Conservation (phyloP, 2,888 invertebrate species). For the Chrysodeixis includens region DNA sequence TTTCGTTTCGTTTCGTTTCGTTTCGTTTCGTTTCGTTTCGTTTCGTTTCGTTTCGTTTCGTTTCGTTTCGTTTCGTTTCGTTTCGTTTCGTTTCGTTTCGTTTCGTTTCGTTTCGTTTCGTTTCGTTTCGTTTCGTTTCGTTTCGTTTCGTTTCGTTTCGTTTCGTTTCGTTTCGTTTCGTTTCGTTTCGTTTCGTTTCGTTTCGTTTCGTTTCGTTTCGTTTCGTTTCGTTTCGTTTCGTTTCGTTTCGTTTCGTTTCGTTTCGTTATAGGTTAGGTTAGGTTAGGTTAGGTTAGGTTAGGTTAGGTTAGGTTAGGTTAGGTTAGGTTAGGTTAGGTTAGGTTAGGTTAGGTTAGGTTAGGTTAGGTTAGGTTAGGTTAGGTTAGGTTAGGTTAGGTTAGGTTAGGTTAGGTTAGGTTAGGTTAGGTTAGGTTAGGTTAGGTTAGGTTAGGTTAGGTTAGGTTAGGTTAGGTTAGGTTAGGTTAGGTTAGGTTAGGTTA, state of each 20-base stretch:
- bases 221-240: background rate
- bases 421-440: slow-evolving; percentile 8
- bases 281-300: background rate
- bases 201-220: background rate
- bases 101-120: no score
- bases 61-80: no score
- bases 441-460: background rate
- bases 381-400: slow-evolving; percentile 5
- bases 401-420: slow-evolving; percentile 7
- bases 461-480: slow-evolving; percentile 4
- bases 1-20: no score
- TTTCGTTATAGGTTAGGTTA: no score
- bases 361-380: slow-evolving; percentile 5
- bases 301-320: background rate
- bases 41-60: no score
- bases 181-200: background rate
- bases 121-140: background rate
- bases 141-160: background rate
- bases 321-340: slow-evolving; percentile 1
- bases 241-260: background rate
- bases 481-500: slow-evolving; percentile 17
- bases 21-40: no score
- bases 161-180: no score
- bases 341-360: slow-evolving; percentile 10
- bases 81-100: no score